A percentile compares a stretch with the other conserved stretches of the same genome.
Evolutionary conservation across 2,797 vertebrate species (phyloP).

Genomic region (Nothura maculosa): DNA sequence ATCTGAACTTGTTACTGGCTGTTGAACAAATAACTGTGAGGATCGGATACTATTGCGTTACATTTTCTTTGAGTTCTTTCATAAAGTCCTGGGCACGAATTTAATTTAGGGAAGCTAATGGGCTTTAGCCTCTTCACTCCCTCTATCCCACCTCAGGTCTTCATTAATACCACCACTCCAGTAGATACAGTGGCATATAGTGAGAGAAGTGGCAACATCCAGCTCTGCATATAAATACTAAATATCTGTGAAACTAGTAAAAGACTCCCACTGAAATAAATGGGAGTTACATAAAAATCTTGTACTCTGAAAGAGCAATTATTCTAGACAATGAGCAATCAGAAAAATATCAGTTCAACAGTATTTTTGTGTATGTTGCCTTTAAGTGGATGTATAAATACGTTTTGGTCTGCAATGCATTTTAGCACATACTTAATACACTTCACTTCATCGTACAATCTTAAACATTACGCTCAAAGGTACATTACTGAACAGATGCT

Average conservation of each 20-base stretch:
- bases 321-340: constrained; percentile 13
- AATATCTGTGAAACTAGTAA: neutral
- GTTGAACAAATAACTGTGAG: constrained; percentile 35
- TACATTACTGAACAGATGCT: neutral
- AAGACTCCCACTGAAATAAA: neutral
- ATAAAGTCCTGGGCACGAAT: neutral
- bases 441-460: neutral
- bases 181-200: neutral
- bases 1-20: constrained; percentile 34
- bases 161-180: neutral
- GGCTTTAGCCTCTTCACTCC: neutral
- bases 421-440: neutral
- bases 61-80: constrained; percentile 31
- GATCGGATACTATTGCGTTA: neutral
- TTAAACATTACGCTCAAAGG: neutral
- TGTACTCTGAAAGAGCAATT: constrained; percentile 2
- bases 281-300: neutral
- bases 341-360: neutral
- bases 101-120: constrained; percentile 2
- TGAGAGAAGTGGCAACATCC: neutral
- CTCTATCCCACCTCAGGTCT: neutral
- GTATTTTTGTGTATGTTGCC: neutral
- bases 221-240: neutral
- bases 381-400: neutral
- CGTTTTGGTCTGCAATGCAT: neutral